phyloP scores from a whole-genome alignment of 2,797 vertebrate genomes.

The Pithecia hirsuta region DNA sequence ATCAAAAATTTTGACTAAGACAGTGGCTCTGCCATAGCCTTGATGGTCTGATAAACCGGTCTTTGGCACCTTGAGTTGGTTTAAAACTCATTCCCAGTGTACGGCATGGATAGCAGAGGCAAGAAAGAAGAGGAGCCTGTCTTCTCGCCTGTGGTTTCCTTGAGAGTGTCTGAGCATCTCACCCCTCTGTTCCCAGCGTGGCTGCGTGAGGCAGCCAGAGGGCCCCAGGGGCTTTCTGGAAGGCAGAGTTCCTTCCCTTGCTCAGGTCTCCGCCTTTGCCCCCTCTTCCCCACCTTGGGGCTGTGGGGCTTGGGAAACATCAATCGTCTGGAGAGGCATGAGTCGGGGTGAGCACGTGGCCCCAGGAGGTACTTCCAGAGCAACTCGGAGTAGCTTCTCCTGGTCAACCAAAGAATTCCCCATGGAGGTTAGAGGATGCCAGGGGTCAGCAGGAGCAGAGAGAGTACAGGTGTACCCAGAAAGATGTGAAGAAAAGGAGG shows the following conservation, averaged over 20 bases:
- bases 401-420: not conserved
- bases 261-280: not conserved
- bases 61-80: not conserved
- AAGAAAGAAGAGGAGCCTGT: not conserved
- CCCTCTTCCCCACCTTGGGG: not conserved
- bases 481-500: not conserved
- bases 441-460: not conserved
- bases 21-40: not conserved
- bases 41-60: not conserved
- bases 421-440: not conserved
- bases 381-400: not conserved
- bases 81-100: not conserved
- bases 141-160: not conserved
- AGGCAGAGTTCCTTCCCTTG: not conserved
- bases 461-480: not conserved
- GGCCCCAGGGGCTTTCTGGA: not conserved
- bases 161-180: too few species aligned
- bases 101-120: not conserved
- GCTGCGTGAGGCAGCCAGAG: fast-evolving
- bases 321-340: not conserved
- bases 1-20: not conserved
- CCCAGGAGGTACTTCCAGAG: not conserved
- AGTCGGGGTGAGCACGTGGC: not conserved
- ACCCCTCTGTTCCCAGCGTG: not conserved
- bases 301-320: not conserved